Percentiles rank a stretch among this genome's conserved stretches.
phyloP scores from a whole-genome alignment of 1,140 invertebrate species.

The Dendrolimus punctatus region DNA sequence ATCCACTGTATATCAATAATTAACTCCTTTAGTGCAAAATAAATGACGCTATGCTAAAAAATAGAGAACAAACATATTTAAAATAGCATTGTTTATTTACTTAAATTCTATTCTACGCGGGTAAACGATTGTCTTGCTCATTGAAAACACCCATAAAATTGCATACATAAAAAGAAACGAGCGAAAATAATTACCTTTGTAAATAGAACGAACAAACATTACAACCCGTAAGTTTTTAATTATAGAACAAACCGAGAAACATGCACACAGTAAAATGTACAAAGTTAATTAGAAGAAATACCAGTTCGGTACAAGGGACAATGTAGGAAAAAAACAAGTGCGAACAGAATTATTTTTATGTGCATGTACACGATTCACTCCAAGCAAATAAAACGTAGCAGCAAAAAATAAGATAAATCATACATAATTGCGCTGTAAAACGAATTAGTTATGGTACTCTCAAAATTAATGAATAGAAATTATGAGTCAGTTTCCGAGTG shows the following conservation, averaged over 20 bases:
- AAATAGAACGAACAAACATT: neutral
- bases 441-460: too few relatives aligned
- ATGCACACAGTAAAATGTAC: conserved; percentile 5
- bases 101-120: neutral
- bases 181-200: neutral
- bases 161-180: neutral
- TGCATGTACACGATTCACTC: conserved; percentile 1
- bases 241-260: conserved; percentile 3
- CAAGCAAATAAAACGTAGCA: neutral
- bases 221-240: too few relatives aligned
- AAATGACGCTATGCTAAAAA: too few relatives aligned
- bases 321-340: conserved; percentile 1
- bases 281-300: conserved; percentile 1
- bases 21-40: too few relatives aligned
- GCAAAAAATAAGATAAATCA: conserved; percentile 1
- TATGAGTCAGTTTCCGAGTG: conserved; percentile 65
- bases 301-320: neutral
- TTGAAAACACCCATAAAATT: neutral
- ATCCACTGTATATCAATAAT: too few relatives aligned
- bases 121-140: neutral
- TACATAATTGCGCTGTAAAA: too few relatives aligned
- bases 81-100: too few relatives aligned
- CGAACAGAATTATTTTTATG: neutral
- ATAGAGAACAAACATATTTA: too few relatives aligned
- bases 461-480: conserved; percentile 9